Percentiles rank a stretch among this genome's conserved stretches.
These are phyloP conservation scores for Myotis yumanensis DNA, from an alignment of 2,113 vertebrate species.

Conservation along the genomic window DNA sequence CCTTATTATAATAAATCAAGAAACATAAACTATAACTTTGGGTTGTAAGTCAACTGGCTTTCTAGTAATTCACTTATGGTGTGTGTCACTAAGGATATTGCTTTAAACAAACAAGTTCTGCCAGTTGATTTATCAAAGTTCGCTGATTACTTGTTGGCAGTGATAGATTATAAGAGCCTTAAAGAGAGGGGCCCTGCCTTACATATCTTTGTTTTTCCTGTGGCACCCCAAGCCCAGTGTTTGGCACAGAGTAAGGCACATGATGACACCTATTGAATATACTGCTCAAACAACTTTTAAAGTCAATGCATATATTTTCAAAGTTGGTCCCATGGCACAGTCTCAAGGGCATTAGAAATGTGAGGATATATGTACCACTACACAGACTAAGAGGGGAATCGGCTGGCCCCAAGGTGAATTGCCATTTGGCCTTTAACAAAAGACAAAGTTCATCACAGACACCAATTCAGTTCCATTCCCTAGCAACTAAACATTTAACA, in stretches of 20 bases:
- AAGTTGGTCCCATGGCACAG: background rate
- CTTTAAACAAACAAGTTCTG: background rate
- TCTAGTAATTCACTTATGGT: background rate
- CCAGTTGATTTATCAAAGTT: background rate
- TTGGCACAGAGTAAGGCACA: background rate
- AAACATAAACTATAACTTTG: background rate
- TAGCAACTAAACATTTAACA: background rate
- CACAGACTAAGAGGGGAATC: background rate
- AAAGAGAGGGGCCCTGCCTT: background rate
- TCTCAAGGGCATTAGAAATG: background rate
- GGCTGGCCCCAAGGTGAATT: background rate
- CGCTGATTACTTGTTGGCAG: background rate
- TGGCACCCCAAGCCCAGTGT: background rate
- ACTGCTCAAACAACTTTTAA: background rate
- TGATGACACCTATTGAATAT: background rate
- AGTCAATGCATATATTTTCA: conserved; percentile 10
- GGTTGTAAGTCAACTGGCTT: conserved; percentile 27
- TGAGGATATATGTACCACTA: background rate
- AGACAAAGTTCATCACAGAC: background rate
- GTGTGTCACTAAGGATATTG: background rate
- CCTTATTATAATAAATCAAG: background rate
- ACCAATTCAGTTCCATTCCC: background rate
- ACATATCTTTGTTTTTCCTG: background rate
- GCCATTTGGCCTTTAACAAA: background rate
- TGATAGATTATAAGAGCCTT: background rate